phyloP scores from a whole-genome alignment of 2,797 vertebrate genomes.

The Novumbra hubbsi region DNA sequence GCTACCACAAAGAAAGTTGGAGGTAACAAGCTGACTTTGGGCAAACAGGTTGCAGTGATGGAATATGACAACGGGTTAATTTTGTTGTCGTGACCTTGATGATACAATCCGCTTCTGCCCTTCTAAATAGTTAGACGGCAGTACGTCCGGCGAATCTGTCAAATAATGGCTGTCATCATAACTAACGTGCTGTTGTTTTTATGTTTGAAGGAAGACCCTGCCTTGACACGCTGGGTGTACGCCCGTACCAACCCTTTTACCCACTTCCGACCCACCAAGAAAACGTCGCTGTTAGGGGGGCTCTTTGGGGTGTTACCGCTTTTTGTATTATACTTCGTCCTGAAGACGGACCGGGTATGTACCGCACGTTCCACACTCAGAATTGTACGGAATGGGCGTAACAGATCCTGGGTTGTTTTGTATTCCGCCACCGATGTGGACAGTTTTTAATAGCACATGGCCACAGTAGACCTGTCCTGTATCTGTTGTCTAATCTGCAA shows the following conservation, averaged over 20 bases:
- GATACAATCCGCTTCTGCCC: not conserved
- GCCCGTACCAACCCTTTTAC: conserved; percentile 78
- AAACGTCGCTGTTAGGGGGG: conserved; percentile 79
- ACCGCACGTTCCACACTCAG: too few relatives aligned
- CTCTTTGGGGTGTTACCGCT: conserved; percentile 74
- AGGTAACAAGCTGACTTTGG: not conserved
- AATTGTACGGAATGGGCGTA: too few relatives aligned
- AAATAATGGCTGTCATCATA: not conserved
- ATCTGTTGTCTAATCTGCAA: too few relatives aligned
- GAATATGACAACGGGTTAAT: not conserved
- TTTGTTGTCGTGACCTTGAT: not conserved
- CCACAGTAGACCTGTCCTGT: too few relatives aligned
- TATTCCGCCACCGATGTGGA: too few relatives aligned
- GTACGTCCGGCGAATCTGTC: not conserved
- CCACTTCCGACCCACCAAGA: conserved; percentile 77
- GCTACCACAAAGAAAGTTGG: not conserved
- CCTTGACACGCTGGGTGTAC: conserved; percentile 80
- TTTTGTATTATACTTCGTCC: conserved; percentile 63
- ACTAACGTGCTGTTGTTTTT: not conserved
- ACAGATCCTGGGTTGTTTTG: too few relatives aligned
- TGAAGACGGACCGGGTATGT: conserved; percentile 84
- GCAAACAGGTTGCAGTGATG: not conserved
- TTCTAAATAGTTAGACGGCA: not conserved
- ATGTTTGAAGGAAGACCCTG: conserved; percentile 83
- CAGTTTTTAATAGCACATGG: too few relatives aligned